phyloP scores from a whole-genome alignment of 2,888 invertebrate genomes.

The Nudaria mundana region DNA sequence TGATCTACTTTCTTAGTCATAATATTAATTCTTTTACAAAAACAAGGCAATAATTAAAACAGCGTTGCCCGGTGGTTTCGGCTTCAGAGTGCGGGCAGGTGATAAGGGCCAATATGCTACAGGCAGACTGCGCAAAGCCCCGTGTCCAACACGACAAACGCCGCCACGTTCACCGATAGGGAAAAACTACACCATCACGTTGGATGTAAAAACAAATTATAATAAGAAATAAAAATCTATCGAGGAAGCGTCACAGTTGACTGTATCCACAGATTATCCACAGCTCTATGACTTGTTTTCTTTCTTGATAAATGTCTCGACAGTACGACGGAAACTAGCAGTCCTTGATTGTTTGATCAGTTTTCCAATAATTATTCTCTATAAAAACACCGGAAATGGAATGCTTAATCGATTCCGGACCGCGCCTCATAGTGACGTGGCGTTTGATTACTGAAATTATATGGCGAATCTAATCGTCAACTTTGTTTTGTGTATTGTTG shows the following conservation, averaged over 20 bases:
- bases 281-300: slow-evolving; percentile 64
- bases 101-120: slow-evolving; percentile 32
- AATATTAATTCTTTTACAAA: slow-evolving; percentile 72
- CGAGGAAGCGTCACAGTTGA: slow-evolving; percentile 78
- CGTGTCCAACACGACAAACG: slow-evolving; percentile 51
- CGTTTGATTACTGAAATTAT: slow-evolving; percentile 77
- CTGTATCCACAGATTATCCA: slow-evolving; percentile 72
- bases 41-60: slow-evolving; percentile 73
- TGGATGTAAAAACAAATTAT: slow-evolving; percentile 74
- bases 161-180: slow-evolving; percentile 41
- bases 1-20: slow-evolving; percentile 74
- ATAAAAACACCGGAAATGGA: slow-evolving; percentile 77
- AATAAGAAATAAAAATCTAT: slow-evolving; percentile 71
- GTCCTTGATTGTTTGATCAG: slow-evolving; percentile 72
- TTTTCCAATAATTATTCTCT: slow-evolving; percentile 73
- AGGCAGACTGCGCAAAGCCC: slow-evolving; percentile 7
- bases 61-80: slow-evolving; percentile 62
- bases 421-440: slow-evolving; percentile 71
- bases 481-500: slow-evolving; percentile 75
- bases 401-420: slow-evolving; percentile 76
- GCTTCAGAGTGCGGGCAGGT: slow-evolving; percentile 53
- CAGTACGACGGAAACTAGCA: slow-evolving; percentile 62
- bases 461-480: slow-evolving; percentile 73
- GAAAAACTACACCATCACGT: slow-evolving; percentile 66
- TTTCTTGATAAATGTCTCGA: slow-evolving; percentile 59